Percentiles rank a stretch among this genome's conserved stretches.
Evolutionary conservation across 2,113 vertebrate genomes (phyloP).

Genomic region (Saguinus imperator): DNA sequence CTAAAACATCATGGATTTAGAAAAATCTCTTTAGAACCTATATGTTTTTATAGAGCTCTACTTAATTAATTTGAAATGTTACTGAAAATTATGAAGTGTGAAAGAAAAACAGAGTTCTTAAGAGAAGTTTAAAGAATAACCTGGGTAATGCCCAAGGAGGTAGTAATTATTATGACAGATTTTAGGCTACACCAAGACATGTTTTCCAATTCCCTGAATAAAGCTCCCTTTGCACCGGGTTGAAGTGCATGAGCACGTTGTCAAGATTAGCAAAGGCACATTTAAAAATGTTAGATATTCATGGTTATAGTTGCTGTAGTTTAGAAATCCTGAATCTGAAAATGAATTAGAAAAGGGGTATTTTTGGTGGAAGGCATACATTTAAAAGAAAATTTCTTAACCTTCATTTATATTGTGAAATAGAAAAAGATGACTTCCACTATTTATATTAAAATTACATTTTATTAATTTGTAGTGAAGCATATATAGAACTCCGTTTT

Average conservation of each 20-base stretch:
- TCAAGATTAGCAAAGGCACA: background rate
- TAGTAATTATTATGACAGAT: background rate
- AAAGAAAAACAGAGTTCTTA: background rate
- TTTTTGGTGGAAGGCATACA: background rate
- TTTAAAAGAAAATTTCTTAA: background rate
- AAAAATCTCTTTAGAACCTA: background rate
- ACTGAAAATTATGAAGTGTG: background rate
- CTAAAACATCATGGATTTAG: background rate
- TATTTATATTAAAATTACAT: background rate
- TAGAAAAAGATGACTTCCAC: background rate
- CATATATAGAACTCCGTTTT: constrained; percentile 36
- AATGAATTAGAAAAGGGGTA: background rate
- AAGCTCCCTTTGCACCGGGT: background rate
- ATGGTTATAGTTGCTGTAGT: background rate
- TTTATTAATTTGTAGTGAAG: background rate
- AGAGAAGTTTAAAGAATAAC: background rate
- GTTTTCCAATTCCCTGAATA: background rate
- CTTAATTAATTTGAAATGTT: background rate
- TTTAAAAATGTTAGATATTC: background rate
- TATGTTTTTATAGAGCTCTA: background rate
- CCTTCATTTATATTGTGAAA: constrained; percentile 40
- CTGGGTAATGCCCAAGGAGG: background rate
- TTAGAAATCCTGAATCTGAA: background rate
- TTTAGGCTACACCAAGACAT: background rate
- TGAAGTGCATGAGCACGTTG: background rate